Conservation (phyloP, 2,113 vertebrate species). For the Dunckerocampus dactyliophorus region DNA sequence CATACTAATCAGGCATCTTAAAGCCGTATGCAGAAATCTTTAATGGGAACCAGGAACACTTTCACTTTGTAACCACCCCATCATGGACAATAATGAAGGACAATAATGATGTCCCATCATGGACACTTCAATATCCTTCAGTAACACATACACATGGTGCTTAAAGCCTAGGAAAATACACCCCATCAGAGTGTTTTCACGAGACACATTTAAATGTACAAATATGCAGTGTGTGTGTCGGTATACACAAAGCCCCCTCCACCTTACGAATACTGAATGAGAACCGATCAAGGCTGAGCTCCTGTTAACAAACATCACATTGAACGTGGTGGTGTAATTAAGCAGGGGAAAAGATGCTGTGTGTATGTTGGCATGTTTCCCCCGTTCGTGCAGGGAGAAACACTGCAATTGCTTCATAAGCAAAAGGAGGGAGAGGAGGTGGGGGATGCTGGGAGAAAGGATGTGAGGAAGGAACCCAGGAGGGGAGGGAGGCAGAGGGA, state of each 20-base stretch:
- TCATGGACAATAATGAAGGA: no score
- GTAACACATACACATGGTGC: neutral
- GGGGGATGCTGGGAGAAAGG: conserved; percentile 32
- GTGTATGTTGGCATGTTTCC: conserved; percentile 34
- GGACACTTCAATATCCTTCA: conserved; percentile 6
- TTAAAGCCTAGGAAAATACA: conserved; percentile 12
- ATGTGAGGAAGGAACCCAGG: neutral
- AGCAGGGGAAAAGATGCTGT: conserved; percentile 49
- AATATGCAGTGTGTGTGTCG: conserved; percentile 2
- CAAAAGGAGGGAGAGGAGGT: conserved; percentile 35
- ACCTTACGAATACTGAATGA: conserved; percentile 2
- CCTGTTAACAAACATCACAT: conserved; percentile 16
- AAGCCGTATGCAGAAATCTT: no score
- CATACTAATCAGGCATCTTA: no score
- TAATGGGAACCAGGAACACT: neutral
- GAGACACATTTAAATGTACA: conserved; percentile 11
- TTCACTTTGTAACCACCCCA: neutral
- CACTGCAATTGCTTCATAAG: conserved; percentile 76
- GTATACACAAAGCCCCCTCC: conserved; percentile 14
- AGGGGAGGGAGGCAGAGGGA: conserved; percentile 9
- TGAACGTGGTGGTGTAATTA: conserved; percentile 66
- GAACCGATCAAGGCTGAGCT: conserved; percentile 1
- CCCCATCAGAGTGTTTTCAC: conserved; percentile 9
- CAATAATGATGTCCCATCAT: no score
- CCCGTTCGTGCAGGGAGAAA: conserved; percentile 57